Conservation (phyloP, 1,140 invertebrate species). For the Oncopodura yosiiana region DNA sequence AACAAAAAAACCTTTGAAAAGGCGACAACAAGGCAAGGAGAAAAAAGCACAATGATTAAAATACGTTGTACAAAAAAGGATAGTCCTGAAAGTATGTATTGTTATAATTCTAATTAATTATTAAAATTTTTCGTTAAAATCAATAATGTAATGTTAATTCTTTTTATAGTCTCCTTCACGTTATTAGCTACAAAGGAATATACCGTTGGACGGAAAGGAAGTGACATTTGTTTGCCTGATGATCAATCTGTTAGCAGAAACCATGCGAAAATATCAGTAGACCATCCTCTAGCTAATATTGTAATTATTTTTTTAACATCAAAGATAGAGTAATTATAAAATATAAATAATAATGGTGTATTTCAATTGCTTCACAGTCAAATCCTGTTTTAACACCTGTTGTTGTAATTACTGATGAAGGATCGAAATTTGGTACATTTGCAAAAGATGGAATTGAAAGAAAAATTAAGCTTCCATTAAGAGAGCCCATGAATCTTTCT, state of each 20-base stretch:
- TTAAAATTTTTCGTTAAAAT: background rate
- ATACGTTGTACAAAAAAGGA: background rate
- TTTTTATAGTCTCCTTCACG: slow-evolving; percentile 15
- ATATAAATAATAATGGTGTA: slow-evolving; percentile 29
- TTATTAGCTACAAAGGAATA: slow-evolving; percentile 32
- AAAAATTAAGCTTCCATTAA: slow-evolving; percentile 25
- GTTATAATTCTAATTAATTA: background rate
- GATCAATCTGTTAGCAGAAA: slow-evolving; percentile 40
- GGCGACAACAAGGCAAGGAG: background rate
- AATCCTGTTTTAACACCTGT: slow-evolving; percentile 36
- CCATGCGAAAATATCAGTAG: slow-evolving; percentile 39
- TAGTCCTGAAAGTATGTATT: background rate
- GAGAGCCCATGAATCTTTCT: slow-evolving; percentile 35
- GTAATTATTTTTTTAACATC: slow-evolving; percentile 16
- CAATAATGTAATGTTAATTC: background rate
- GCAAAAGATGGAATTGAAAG: slow-evolving; percentile 35
- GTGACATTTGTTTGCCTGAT: slow-evolving; percentile 37
- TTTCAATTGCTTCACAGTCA: slow-evolving; percentile 34
- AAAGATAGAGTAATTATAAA: slow-evolving; percentile 21
- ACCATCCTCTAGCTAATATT: slow-evolving; percentile 32
- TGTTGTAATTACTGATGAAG: slow-evolving; percentile 39
- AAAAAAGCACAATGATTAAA: background rate
- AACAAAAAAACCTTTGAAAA: background rate
- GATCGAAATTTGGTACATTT: slow-evolving; percentile 43
- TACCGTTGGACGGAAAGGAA: slow-evolving; percentile 39